Evolutionary conservation across 2,797 vertebrate genomes (phyloP).

Genomic region (Glyptemys insculpta): DNA sequence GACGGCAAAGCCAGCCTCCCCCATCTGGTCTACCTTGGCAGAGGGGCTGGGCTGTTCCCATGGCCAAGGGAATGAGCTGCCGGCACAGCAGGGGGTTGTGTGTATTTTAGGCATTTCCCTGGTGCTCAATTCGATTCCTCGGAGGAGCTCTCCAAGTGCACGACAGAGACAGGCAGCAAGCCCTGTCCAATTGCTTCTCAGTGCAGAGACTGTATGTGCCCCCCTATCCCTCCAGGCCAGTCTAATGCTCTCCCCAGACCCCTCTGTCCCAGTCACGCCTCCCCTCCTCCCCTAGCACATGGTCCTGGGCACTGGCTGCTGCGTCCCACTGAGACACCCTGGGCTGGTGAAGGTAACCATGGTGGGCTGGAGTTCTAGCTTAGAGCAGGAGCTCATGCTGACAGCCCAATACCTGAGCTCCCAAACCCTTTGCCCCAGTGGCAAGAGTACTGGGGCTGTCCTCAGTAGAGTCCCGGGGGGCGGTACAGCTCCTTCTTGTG

Average conservation of each 20-base stretch:
- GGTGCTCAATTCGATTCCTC: constrained; percentile 31
- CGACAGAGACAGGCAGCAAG: neutral
- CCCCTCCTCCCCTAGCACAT: fast-evolving
- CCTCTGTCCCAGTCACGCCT: neutral
- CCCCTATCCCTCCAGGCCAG: neutral
- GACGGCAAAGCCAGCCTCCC: neutral
- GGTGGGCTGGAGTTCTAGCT: fast-evolving
- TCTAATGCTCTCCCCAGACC: neutral
- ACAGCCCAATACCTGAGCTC: neutral
- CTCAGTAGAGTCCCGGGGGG: neutral
- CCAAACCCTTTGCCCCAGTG: neutral
- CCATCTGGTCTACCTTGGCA: neutral
- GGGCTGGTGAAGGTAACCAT: fast-evolving
- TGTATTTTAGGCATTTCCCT: constrained; percentile 48
- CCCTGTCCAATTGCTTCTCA: neutral
- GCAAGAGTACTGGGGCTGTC: neutral
- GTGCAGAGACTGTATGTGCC: neutral
- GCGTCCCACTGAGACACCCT: fast-evolving
- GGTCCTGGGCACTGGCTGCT: neutral
- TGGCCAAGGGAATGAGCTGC: neutral
- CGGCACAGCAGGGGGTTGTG: neutral
- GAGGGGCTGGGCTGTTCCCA: neutral
- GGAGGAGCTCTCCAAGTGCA: neutral
- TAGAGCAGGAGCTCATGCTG: fast-evolving
- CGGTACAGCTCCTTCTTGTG: neutral